A percentile compares a stretch with the other conserved stretches of the same genome.
phyloP scores from a whole-genome alignment of 2,888 invertebrate genomes.

The Microplitis manilae region DNA sequence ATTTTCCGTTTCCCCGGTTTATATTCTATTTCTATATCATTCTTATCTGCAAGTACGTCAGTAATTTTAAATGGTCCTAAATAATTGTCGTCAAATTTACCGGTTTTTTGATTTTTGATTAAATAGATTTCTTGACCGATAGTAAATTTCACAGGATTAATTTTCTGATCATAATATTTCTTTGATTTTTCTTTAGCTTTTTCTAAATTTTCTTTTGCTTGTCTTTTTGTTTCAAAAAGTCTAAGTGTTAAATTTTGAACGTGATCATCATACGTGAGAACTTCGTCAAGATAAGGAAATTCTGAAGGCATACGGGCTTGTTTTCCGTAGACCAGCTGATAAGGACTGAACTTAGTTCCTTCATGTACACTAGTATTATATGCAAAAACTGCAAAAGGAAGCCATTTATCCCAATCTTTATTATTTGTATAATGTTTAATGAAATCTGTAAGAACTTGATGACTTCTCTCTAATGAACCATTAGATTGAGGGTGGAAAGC shows the following conservation, averaged over 20 bases:
- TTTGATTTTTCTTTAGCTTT: slow-evolving; percentile 26
- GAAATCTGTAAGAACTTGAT: slow-evolving; percentile 26
- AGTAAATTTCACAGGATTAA: slow-evolving; percentile 28
- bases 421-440: slow-evolving; percentile 27
- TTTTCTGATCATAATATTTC: slow-evolving; percentile 29
- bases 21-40: slow-evolving; percentile 5
- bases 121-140: slow-evolving; percentile 35
- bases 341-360: slow-evolving; percentile 28
- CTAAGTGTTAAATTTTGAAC: slow-evolving; percentile 1
- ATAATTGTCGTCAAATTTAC: slow-evolving; percentile 41
- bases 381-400: slow-evolving; percentile 13
- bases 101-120: slow-evolving; percentile 34
- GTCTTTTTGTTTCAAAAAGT: neutral
- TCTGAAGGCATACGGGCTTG: slow-evolving; percentile 21
- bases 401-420: slow-evolving; percentile 24
- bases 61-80: slow-evolving; percentile 35
- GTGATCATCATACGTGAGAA: slow-evolving; percentile 28
- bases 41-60: slow-evolving; percentile 17
- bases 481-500: slow-evolving; percentile 43
- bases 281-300: neutral
- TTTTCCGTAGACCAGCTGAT: slow-evolving; percentile 28
- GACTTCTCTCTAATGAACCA: slow-evolving; percentile 39
- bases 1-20: neutral
- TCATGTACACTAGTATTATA: slow-evolving; percentile 36
- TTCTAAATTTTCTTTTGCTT: slow-evolving; percentile 24